Conservation (phyloP, 1,140 invertebrate genomes). For the Cyrtorhinus lividipennis region DNA sequence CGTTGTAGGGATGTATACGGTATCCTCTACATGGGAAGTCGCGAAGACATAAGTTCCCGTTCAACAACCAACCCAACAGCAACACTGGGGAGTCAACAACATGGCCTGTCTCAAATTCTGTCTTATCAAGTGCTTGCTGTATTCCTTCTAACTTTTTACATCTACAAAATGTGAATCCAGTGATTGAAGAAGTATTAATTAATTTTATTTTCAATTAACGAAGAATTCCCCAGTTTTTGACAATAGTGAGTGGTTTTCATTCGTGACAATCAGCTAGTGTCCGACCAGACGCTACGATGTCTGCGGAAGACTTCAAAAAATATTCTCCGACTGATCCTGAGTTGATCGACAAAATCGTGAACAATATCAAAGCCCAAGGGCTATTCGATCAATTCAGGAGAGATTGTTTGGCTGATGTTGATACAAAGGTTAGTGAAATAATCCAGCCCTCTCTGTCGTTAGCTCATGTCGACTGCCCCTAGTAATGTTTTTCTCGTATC, state of each 20-base stretch:
- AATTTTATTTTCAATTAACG: too few species aligned
- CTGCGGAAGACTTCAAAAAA: background rate
- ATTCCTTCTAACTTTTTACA: background rate
- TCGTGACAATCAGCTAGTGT: background rate
- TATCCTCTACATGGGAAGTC: too few species aligned
- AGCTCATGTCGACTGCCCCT: too few species aligned
- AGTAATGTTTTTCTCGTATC: too few species aligned
- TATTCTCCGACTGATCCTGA: constrained; percentile 38
- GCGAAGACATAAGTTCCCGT: too few species aligned
- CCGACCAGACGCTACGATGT: background rate
- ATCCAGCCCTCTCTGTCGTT: too few species aligned
- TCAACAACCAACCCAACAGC: too few species aligned
- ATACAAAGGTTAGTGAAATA: constrained; percentile 62
- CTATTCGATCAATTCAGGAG: constrained; percentile 85
- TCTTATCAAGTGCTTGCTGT: background rate
- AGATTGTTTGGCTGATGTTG: constrained; percentile 86
- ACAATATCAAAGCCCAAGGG: constrained; percentile 73
- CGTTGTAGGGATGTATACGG: too few species aligned
- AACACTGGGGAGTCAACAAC: too few species aligned
- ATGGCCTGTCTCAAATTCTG: background rate
- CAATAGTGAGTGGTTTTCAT: background rate
- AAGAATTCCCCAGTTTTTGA: too few species aligned
- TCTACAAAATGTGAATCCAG: background rate
- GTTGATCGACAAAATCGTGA: constrained; percentile 60
- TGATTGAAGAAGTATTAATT: too few species aligned